Percentiles rank a stretch among this genome's conserved stretches.
Evolutionary conservation across 2,888 invertebrate species (phyloP).

Genomic region (Lasioglossum marginatum): DNA sequence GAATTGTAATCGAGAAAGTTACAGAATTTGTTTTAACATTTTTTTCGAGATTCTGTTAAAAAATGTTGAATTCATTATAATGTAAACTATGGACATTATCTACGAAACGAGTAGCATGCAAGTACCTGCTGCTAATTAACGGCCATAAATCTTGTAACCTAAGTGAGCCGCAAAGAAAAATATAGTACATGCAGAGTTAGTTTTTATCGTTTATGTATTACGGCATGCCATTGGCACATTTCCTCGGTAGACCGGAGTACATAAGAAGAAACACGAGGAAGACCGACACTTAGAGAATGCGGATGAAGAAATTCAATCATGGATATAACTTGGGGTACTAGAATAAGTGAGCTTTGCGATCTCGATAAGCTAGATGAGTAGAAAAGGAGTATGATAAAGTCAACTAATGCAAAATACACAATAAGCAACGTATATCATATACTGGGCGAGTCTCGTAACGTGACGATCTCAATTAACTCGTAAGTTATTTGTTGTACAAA

Average conservation of each 20-base stretch:
- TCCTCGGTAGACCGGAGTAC: background rate
- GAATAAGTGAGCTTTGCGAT: background rate
- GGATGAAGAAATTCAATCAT: background rate
- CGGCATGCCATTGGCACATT: background rate
- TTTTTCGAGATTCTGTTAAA: too few relatives aligned
- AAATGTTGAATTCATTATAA: too few relatives aligned
- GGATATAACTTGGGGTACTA: background rate
- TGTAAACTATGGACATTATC: too few relatives aligned
- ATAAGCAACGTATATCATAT: too few relatives aligned
- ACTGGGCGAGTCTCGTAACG: too few relatives aligned
- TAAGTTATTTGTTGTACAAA: too few relatives aligned
- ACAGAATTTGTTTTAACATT: too few relatives aligned
- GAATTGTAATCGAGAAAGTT: too few relatives aligned
- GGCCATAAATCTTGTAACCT: too few relatives aligned
- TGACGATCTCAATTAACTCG: too few relatives aligned
- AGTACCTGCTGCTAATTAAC: too few relatives aligned
- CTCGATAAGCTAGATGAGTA: background rate
- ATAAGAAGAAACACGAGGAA: background rate
- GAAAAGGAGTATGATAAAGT: background rate
- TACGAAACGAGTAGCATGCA: too few relatives aligned
- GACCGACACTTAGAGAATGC: background rate
- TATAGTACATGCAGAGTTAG: background rate
- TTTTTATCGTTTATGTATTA: background rate
- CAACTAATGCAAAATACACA: background rate
- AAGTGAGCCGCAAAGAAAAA: background rate